phyloP scores from a whole-genome alignment of 2,797 vertebrate genomes.

The Sebastes minor region DNA sequence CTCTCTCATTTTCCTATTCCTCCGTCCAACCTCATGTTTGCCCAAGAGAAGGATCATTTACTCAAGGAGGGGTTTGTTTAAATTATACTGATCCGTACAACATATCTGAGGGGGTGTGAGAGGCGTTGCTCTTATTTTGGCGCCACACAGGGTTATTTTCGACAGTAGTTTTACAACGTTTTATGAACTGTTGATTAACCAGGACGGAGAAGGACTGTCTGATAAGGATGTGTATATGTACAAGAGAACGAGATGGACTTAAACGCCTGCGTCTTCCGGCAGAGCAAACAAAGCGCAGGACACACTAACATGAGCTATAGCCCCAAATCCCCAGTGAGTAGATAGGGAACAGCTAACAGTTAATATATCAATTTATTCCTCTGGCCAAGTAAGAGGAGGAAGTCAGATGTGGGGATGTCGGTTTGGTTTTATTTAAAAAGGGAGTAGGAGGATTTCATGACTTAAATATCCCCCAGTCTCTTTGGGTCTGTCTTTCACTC shows the following conservation, averaged over 20 bases:
- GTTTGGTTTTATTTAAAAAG: slow-evolving; percentile 42
- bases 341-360: slow-evolving; percentile 27
- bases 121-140: neutral
- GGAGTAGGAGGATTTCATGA: slow-evolving; percentile 29
- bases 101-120: neutral
- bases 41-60: slow-evolving; percentile 42
- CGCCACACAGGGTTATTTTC: neutral
- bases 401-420: slow-evolving; percentile 2
- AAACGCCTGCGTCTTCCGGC: neutral
- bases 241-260: neutral
- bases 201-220: neutral
- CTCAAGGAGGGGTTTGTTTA: slow-evolving; percentile 28
- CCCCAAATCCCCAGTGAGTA: slow-evolving; percentile 25
- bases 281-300: slow-evolving; percentile 28
- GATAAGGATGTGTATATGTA: neutral
- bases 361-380: slow-evolving; percentile 37
- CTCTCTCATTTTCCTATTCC: slow-evolving; percentile 13
- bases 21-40: slow-evolving; percentile 23
- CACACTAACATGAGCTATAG: slow-evolving; percentile 13
- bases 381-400: neutral
- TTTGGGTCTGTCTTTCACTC: slow-evolving; percentile 15
- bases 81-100: slow-evolving; percentile 24
- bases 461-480: slow-evolving; percentile 17
- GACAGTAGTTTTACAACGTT: neutral
- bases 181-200: neutral